Evolutionary conservation across 2,797 vertebrate genomes (phyloP), one percentile per base, ranked within the genome.

Genomic region (Hozukius guyotensis): DNA sequence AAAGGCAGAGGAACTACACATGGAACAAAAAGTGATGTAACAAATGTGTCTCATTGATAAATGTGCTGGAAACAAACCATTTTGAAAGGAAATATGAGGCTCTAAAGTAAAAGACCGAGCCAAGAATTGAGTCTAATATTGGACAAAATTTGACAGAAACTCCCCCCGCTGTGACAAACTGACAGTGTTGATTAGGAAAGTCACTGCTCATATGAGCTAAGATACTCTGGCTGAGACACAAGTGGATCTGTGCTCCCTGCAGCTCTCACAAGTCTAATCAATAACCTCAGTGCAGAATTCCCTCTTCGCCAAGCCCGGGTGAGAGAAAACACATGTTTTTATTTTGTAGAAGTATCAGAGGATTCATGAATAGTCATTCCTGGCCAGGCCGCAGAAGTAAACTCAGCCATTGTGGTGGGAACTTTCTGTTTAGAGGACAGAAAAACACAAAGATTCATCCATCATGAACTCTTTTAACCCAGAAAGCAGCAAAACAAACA

Each of bases 291-390:
- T 38, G 49, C 34, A 46, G 42, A 46, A 32, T 68, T 59, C 68
- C 20, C 24, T 72, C 46, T 11, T 31, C 3, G 46, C 78, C 78
- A 77, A 32, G 38, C 9, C 53, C 0, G 22, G 36, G 56, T 55
- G 74, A 87, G 74, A 53, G 82, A 38, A 86, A 88, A 87, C 83
- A 90, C 72, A 75, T 88, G 85, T 70, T 62, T 80, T 4, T 42
- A 18, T 65, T 34, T n/a, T 46, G 2, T 38, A 59, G 9, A 72
- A 60, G 59, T 32, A 77, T 79, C 25, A 14, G 46, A 76, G 49
- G 2, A 38, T 24, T 22, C 53, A 31, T 52, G 69, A 63, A 70
- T 38, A 34, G 65, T 53, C 18, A 22, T 2, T 0, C 38, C 25
- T 11, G 74, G 32, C 31, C 46, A 9, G 1, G 9, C 4, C 1